These are phyloP conservation scores for Drosophila conformis DNA, from an alignment of 2,888 invertebrate species.

Conservation along the genomic window DNA sequence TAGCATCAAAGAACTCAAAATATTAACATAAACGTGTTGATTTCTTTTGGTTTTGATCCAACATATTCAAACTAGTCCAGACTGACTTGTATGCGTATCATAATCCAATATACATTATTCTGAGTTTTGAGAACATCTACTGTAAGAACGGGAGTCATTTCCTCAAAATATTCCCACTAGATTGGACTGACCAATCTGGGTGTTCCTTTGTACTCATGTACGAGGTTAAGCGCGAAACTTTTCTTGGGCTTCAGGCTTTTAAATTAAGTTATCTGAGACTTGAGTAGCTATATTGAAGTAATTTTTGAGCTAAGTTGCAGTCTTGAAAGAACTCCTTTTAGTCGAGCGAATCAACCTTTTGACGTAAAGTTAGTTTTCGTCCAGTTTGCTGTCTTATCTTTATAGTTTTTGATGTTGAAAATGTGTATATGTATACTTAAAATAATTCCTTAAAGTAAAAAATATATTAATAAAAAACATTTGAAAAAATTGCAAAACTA, in stretches of 20 bases:
- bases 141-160: background rate
- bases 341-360: background rate
- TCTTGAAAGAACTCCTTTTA: background rate
- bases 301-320: background rate
- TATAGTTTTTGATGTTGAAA: no score
- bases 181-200: background rate
- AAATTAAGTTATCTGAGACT: background rate
- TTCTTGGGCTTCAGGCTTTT: background rate
- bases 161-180: background rate
- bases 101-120: background rate
- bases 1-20: background rate
- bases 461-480: background rate
- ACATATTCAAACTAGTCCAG: background rate
- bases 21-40: background rate
- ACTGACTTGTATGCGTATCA: background rate
- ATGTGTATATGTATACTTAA: no score
- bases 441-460: background rate
- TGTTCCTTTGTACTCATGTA: background rate
- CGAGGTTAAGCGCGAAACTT: background rate
- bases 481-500: background rate
- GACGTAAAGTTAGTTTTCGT: background rate
- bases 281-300: background rate
- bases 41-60: background rate
- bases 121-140: background rate
- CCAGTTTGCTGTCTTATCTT: background rate